Base-by-base conservation (phyloP, 1,140 invertebrate genomes). In the Berghia stephanieae region DNA sequence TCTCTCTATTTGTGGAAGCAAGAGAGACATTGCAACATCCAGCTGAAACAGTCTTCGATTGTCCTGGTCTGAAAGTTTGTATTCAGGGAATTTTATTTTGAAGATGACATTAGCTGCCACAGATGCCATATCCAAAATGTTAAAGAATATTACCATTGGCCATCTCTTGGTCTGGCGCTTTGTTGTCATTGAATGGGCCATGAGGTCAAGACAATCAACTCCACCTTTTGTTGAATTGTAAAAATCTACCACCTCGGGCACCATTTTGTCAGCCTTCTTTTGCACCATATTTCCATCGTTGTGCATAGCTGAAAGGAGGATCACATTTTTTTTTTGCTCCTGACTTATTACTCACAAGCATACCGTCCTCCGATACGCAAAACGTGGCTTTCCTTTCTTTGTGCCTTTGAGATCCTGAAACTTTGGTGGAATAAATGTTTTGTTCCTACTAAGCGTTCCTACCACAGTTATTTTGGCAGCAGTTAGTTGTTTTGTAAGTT, bases 211-310 rank as follows among this genome's bases (percentile, higher is more conserved):
- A 10, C 80, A 85, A 77, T 91, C 90, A 1, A 91, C 89, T 49
- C 87, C 89, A 43, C 87, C 86, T 86, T 91, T 91, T 3, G 86
- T 88, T 43, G 73, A 73, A 80, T 90, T 89, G 81, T 91, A 91
- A 63, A 83, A 83, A 8, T 78, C 44, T 55, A 90, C 84, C 46
- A 91, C 89, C 27, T 90, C 82, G 42, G 42, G 89, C 88, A 78
- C 89, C 90, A 16, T 72, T 34, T 52, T 74, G 16, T 42, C 18
- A 49, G 6, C 44, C 18, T 43, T 43, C 43, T 38, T 4, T 46
- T 8, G 10, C n/a, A 72, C 8, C 57, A 63, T 27, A 24, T 44
- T 43, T 10, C 21, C 69, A 43, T 38, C 81, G 49, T 83, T 55
- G 74, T 87, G 84, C 78, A 84, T 79, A 2, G 57, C 18, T 63